Evolutionary conservation across 2,888 invertebrate genomes (phyloP).

Genomic region (Gryllus longicercus): DNA sequence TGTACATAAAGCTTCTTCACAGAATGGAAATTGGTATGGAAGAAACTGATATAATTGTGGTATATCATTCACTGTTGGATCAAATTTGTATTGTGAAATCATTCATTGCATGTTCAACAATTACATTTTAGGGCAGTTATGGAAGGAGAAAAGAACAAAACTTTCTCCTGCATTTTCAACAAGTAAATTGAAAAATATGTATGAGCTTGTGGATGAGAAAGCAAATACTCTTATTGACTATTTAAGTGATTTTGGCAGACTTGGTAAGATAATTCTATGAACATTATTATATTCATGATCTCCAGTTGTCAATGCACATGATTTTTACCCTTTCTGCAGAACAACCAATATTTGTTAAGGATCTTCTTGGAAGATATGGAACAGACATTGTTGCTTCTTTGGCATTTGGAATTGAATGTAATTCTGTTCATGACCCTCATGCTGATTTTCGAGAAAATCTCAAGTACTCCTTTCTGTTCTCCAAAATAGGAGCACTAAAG

Average conservation of each 20-base stretch:
- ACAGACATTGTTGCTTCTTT: neutral
- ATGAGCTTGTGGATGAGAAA: neutral
- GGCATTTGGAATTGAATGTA: neutral
- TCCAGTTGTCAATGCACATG: too few species aligned
- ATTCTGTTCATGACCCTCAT: neutral
- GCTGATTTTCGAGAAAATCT: neutral
- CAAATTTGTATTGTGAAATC: too few species aligned
- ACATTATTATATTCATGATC: too few species aligned
- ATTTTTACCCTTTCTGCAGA: too few species aligned
- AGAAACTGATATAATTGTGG: too few species aligned
- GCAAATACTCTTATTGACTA: neutral
- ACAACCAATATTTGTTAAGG: neutral
- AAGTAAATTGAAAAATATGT: constrained; percentile 8
- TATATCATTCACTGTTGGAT: too few species aligned
- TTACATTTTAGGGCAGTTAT: neutral
- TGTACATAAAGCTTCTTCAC: too few species aligned
- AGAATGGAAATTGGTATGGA: too few species aligned
- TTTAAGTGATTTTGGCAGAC: neutral
- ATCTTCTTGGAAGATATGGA: neutral
- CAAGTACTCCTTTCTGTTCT: neutral
- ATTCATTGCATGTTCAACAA: too few species aligned
- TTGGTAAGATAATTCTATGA: too few species aligned
- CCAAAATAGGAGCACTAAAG: neutral
- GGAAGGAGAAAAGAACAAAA: neutral
- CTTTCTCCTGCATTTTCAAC: neutral